Evolutionary conservation across 2,797 vertebrate species (phyloP), one percentile per base, ranked within the genome.

Genomic region (Botia almorhae): DNA sequence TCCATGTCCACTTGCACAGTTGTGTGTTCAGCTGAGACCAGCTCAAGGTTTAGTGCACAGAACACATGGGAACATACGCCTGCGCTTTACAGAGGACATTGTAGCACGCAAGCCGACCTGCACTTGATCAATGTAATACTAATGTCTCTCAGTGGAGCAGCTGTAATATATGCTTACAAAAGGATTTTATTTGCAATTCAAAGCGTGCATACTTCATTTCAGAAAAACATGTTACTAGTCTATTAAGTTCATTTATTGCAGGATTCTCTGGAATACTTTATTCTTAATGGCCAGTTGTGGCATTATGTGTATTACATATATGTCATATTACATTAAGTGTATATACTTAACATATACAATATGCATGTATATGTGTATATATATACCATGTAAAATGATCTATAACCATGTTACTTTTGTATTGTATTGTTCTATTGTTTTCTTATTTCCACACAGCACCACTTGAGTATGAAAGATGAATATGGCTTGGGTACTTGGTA

Each of bases 1-100:
- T 80, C 33, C n/a, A 74, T 65, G 39, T 74, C 61, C 10, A 19
- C 11, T 60, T 4, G n/a, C 36, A 26, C 48, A 26, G 64, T 23
- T 76, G 67, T 14, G 36, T 68, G 74, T 76, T 51, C 74, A 53
- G 29, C 53, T 79, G 43, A 79, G 46, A 71, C 68, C 67, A 63
- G 56, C 76, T 43, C 46, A 63, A 39, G 46, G 19, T 64, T 53
- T 78, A 69, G 19, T 13, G 64, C 19, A 43, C 19, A 58, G 11
- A 58, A 33, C 64, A 69, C 64, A 64, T 69, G 68, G 36, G 71
- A 50, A 81, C 36, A 43, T 75, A 56, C 46, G 74, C 29, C n/a
- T 8, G 51, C 46, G 68, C 33, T 46, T 13, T 14, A 12, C 55
- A 58, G 61, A 39, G 33, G 7, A 75, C 61, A 33, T 7, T 29